Percentiles rank a stretch among this genome's conserved stretches.
These are phyloP conservation scores for Oreochromis aureus DNA, from an alignment of 2,113 vertebrate genomes.

Conservation along the genomic window DNA sequence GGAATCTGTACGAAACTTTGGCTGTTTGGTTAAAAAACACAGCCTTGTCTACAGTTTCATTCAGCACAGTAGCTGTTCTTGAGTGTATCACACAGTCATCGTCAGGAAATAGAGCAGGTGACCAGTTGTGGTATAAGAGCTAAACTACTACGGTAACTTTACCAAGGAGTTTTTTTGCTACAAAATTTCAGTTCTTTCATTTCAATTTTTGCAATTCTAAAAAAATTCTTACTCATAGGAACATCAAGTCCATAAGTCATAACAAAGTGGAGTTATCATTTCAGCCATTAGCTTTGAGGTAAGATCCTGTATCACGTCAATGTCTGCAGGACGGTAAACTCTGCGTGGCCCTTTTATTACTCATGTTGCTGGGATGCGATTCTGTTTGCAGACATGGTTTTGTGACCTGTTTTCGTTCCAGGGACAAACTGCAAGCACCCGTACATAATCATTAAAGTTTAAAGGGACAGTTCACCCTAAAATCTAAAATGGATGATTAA, in stretches of 20 bases:
- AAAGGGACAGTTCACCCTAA: background rate
- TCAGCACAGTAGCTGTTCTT: background rate
- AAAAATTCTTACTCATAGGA: background rate
- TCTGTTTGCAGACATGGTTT: background rate
- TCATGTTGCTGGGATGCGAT: background rate
- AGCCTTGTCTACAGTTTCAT: background rate
- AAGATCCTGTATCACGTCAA: accelerated
- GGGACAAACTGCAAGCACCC: background rate
- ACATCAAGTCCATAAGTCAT: background rate
- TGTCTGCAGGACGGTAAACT: background rate
- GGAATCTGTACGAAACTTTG: background rate
- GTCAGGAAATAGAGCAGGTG: background rate
- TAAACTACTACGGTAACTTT: accelerated
- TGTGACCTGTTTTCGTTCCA: background rate
- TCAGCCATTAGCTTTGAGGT: background rate
- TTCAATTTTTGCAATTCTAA: background rate
- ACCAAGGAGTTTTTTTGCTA: background rate
- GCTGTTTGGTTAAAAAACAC: background rate
- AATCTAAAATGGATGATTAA: background rate
- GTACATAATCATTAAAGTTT: background rate
- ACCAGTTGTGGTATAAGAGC: background rate
- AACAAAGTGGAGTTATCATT: background rate
- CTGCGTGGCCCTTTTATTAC: background rate
- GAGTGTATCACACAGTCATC: background rate
- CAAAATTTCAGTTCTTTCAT: background rate